Evolutionary conservation across 2,797 vertebrate genomes (phyloP).

Genomic region (Xenopus petersii): DNA sequence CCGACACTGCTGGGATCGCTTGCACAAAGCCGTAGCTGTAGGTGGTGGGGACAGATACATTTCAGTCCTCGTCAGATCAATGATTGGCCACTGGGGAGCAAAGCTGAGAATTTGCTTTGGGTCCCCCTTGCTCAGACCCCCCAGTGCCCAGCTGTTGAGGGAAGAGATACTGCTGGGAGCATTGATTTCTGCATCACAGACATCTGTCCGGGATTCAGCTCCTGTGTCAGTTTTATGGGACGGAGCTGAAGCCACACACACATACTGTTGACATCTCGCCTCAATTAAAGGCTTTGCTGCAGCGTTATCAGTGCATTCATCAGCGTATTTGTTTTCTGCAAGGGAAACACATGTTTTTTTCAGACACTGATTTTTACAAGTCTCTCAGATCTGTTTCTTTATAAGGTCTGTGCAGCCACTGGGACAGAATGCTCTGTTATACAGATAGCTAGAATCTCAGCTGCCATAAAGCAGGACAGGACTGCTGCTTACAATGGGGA

Average conservation of each 20-base stretch:
- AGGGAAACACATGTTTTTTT: too few relatives aligned
- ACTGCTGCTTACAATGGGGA: too few relatives aligned
- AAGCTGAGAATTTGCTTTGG: conserved; percentile 1
- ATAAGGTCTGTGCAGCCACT: too few relatives aligned
- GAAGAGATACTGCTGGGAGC: conserved; percentile 51
- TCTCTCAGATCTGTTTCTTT: too few relatives aligned
- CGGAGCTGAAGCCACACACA: neutral
- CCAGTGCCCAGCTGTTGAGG: conserved; percentile 51
- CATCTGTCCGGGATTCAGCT: conserved; percentile 51
- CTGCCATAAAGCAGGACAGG: too few relatives aligned
- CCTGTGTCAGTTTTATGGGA: neutral
- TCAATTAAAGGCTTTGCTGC: neutral
- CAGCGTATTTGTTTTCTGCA: too few relatives aligned
- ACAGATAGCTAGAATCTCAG: too few relatives aligned
- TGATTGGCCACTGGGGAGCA: conserved; percentile 45
- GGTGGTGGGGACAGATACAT: conserved; percentile 10
- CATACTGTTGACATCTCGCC: neutral
- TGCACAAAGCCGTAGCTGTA: conserved; percentile 26
- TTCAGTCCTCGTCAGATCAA: conserved; percentile 9
- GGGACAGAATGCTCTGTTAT: too few relatives aligned
- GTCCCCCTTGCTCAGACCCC: conserved; percentile 15
- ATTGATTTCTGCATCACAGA: conserved; percentile 40
- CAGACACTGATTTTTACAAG: too few relatives aligned
- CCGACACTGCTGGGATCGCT: conserved; percentile 19
- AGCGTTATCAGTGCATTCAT: too few relatives aligned